Evolutionary conservation across 2,888 invertebrate species (phyloP).

Genomic region (Piscicola geometra): DNA sequence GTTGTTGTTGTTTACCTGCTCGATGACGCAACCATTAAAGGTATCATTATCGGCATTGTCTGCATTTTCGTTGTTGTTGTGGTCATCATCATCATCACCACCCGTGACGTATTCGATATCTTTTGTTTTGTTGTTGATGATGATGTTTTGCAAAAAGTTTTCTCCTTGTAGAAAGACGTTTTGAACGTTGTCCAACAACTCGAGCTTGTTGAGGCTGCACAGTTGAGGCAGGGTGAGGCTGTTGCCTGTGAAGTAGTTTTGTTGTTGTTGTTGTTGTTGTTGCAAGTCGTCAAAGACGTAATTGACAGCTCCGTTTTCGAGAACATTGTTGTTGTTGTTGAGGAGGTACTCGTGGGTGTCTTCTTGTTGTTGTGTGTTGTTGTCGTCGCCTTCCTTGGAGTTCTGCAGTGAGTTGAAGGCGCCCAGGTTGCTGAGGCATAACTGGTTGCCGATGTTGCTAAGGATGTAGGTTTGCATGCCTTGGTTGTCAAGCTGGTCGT

Average conservation of each 20-base stretch:
- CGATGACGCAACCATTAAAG: no score
- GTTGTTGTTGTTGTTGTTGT: neutral
- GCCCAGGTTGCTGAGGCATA: slow-evolving; percentile 29
- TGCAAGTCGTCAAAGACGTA: neutral
- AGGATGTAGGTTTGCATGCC: slow-evolving; percentile 28
- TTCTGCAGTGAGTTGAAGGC: neutral
- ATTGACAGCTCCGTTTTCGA: no score
- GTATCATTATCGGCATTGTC: no score
- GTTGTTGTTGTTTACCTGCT: no score
- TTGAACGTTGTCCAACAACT: neutral
- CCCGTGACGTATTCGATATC: neutral
- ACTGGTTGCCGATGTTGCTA: slow-evolving; percentile 31
- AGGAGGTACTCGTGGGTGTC: neutral
- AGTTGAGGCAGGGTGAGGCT: neutral
- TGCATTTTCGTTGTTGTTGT: no score
- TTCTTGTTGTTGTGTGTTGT: neutral
- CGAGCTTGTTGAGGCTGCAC: neutral
- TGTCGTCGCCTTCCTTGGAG: no score
- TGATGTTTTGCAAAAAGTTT: neutral
- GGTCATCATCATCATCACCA: no score
- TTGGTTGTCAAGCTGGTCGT: neutral
- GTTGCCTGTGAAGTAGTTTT: neutral
- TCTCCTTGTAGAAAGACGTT: neutral
- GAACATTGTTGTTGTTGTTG: slow-evolving; percentile 3
- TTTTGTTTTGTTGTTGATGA: neutral